Conservation (phyloP, 1,140 invertebrate species). For the Sinella curviseta region DNA sequence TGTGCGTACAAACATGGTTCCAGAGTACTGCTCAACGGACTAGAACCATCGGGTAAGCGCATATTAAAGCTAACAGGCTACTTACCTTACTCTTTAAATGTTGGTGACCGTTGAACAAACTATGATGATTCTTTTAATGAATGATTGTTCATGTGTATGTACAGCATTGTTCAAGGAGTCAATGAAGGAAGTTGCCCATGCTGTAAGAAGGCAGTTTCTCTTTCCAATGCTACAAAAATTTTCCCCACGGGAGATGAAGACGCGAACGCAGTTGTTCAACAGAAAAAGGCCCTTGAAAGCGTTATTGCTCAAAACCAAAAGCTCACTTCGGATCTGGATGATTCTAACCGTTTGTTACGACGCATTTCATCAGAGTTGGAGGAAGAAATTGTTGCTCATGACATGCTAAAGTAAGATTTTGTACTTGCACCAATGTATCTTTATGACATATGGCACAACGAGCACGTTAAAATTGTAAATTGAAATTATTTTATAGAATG, state of each 20-base stretch:
- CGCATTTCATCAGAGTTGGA: background rate
- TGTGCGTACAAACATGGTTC: conserved; percentile 28
- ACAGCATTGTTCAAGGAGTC: background rate
- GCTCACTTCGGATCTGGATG: background rate
- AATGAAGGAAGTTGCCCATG: background rate
- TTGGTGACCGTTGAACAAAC: too few relatives aligned
- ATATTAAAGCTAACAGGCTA: conserved; percentile 6
- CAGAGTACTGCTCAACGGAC: background rate
- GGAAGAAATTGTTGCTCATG: conserved; percentile 26
- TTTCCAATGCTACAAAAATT: background rate
- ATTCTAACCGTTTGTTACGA: conserved; percentile 1
- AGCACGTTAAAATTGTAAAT: background rate
- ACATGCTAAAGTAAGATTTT: conserved; percentile 28
- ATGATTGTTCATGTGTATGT: background rate
- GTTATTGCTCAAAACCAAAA: background rate
- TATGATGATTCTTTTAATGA: background rate
- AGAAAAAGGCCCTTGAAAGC: background rate
- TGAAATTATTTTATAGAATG: background rate
- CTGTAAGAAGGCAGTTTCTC: background rate
- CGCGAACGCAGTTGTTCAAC: background rate
- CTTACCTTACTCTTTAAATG: too few relatives aligned
- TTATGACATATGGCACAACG: background rate
- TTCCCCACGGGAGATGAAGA: conserved; percentile 29
- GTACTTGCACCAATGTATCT: background rate
- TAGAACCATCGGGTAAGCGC: background rate